Conservation (phyloP, 92 coral and sea anemone species). For the Palythoa grandis region DNA sequence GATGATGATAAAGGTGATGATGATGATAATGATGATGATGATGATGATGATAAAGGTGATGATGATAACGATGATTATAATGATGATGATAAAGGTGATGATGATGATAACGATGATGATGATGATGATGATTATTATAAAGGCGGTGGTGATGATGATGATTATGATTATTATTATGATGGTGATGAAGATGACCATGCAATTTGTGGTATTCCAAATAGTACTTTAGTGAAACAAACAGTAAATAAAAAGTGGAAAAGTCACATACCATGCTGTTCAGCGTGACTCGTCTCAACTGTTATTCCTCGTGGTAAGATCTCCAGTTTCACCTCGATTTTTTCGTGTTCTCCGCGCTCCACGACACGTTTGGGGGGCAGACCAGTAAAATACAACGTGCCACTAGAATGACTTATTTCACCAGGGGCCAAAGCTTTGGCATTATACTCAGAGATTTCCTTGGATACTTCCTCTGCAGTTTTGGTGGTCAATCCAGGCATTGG, state of each 20-base stretch:
- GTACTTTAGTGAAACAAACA: not conserved
- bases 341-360: conserved; percentile 55
- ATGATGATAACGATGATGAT: too few species aligned
- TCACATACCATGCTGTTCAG: conserved; percentile 40
- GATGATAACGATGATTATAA: too few species aligned
- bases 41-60: too few species aligned
- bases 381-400: conserved; percentile 80
- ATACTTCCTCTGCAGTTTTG: conserved; percentile 80
- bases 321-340: conserved; percentile 20
- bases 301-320: conserved; percentile 43
- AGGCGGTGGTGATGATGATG: too few species aligned
- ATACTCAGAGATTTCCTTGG: conserved; percentile 86
- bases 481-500: conserved; percentile 92
- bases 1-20: too few species aligned
- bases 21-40: too few species aligned
- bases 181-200: not conserved
- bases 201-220: not conserved
- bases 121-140: too few species aligned
- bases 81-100: too few species aligned
- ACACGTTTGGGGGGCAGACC: conserved; percentile 85
- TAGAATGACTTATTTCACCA: conserved; percentile 84
- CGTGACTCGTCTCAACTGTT: conserved; percentile 25
- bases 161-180: too few species aligned
- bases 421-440: conserved; percentile 95
- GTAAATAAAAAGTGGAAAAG: not conserved